Evolutionary conservation across 1,140 invertebrate species (phyloP), one percentile per base, ranked within the genome.

Genomic region (Cherax destructor): DNA sequence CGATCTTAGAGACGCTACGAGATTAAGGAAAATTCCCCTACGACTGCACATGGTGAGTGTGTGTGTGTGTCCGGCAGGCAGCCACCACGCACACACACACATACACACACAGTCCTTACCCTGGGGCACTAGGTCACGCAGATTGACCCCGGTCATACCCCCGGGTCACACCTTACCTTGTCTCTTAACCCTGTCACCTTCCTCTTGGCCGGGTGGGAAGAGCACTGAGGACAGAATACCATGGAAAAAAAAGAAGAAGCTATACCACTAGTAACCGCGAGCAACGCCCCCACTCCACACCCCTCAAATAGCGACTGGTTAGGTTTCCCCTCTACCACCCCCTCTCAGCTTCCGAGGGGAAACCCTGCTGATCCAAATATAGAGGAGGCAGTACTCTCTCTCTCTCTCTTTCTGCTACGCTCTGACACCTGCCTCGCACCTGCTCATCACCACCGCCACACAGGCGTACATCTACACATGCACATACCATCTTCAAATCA

Each of bases 251-350:
- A 47, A 13, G 52, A 56, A 13, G 11, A 56, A 56, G 0, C 16
- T 21, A 13, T 50, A 56, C 50, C 78, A 80, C 78, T 9, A 18
- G 24, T 56, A 16, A 4, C 9, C 9, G 78, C 78, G 78, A 56
- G 49, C 50, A 24, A 80, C 78, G 56, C 78, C 78, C 78, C 78
- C 78, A 80, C 78, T n/a, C 78, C 78, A 56, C 78, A 80, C 78
- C 78, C 49, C 78, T 80, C 78, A 80, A 80, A 80, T 80, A 41
- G 78, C 78, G 78, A 80, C 78, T 80, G 78, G 49, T 80, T 52
- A 6, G 24, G 78, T 80, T 80, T 80, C 78, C 78, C 78, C 78
- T 80, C 78, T 13, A 41, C 78, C 47, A 56, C 78, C 78, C 78
- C 78, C 56, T 24, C 21, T 21, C 78, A 50, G 47, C 78, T 56